Base-by-base conservation (phyloP, 2,797 vertebrate species). In the Euthynnus affinis region DNA sequence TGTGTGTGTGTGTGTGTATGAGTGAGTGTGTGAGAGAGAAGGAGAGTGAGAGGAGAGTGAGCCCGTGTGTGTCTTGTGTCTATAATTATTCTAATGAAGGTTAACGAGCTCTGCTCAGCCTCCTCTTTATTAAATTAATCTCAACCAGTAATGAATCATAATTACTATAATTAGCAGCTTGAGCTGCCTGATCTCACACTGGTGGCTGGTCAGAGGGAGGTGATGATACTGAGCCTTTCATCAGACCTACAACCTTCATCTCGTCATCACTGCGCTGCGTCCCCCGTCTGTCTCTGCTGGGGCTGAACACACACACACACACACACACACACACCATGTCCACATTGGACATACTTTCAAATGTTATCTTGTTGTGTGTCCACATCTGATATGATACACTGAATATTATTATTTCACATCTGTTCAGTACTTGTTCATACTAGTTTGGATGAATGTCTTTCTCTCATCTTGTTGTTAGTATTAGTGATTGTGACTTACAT, bases 121-220 rank as follows among this genome's bases (percentile, higher is more conserved):
- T 93, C 94, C 94, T 95, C 95, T 96, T 97, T 97, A 97, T 98
- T 97, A 96, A 97, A 98, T 98, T 97, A 97, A 97, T 96, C 95
- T 95, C 92, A 96, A 96, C 93, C 91, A 92, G 89, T 93, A 96
- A 96, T 97, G 96, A 97, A 96, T 98, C 96, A 96, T 96, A 97
- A 98, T 97, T 96, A 97, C 95, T 95, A 95, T 96, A 97, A 97
- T 97, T 96, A 96, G 95, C 96, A 96, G 93, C 94, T 94, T 92
- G 85, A 92, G 86, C 86, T 80, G 89, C 69, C 83, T 78, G 88
- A 82, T 87, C 74, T 81, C 60, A 76, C 69, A 23, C 66, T 65
- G 40, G 6, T 17, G 27, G 46, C 46, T 49, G 46, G 46, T 49
- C 46, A 49, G 9, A 37, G 46, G 20, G 46, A 49, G 46, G 46